Conservation (phyloP, 2,888 invertebrate genomes). For the Sphinx pinastri region DNA sequence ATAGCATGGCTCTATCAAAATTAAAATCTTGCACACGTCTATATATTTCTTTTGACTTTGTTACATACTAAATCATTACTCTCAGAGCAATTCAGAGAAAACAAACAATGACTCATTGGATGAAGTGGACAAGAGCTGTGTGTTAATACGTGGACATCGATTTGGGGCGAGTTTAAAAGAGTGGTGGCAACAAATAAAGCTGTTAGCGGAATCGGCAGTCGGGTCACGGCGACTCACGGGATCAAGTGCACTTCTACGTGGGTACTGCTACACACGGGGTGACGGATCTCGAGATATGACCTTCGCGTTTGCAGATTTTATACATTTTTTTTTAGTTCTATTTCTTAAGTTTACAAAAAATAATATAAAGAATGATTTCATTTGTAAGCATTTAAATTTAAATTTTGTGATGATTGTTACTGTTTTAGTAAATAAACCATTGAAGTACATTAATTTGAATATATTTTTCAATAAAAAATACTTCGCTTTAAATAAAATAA, state of each 20-base stretch:
- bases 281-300: slow-evolving; percentile 37
- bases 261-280: slow-evolving; percentile 48
- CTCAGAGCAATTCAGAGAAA: not conserved
- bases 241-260: slow-evolving; percentile 71
- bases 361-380: no score
- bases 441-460: no score
- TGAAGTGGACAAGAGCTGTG: slow-evolving; percentile 26
- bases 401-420: no score
- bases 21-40: not conserved
- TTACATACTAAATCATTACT: not conserved
- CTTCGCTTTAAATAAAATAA: no score
- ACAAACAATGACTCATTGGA: slow-evolving; percentile 19
- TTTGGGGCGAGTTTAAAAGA: slow-evolving; percentile 56
- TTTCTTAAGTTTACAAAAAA: not conserved
- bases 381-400: no score
- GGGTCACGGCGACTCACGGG: slow-evolving; percentile 72
- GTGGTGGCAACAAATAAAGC: slow-evolving; percentile 76
- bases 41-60: not conserved
- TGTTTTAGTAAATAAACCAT: no score
- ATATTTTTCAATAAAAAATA: no score
- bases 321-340: not conserved
- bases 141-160: slow-evolving; percentile 45
- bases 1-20: no score
- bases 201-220: slow-evolving; percentile 75
- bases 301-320: not conserved